Base-by-base conservation (phyloP, 2,888 invertebrate species). In the Yponomeuta malinellus region DNA sequence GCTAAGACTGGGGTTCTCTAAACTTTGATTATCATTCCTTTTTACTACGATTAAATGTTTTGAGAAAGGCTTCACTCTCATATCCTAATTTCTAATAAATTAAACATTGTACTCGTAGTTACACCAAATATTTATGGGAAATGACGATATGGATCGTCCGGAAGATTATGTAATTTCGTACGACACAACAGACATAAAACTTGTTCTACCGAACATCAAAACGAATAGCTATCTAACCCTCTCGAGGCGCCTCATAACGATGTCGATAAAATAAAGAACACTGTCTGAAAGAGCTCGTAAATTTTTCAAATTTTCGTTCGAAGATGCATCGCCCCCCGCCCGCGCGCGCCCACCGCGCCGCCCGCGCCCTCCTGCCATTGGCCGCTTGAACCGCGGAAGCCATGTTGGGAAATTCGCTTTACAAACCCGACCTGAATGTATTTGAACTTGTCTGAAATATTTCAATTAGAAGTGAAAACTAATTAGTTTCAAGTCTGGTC, bases 381-480 rank as follows among this genome's bases (percentile, higher is more conserved):
- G 81, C 81, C 80, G 77, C 78, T 66, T 12, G 63, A 29, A 78
- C 78, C 82, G 81, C 79, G 87, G 88, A 84, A 86, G 89, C 89
- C 88, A 88, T 89, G 85, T 88, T 89, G 87, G 88, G 83, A 87
- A 89, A 88, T 84, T 86, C 84, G 82, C 84, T 84, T 83, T 84
- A 86, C 52, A 59, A 59, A 59, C 3, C 52, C 52, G 15, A 59
- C 52, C 52, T 59, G 52, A 59, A 59, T 59, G 15, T 15, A 15
- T 59, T 59, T 59, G 52, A 59, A 59, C 52, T 59, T 59, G 52
- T 59, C 15, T 59, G 15, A 59, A 59, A 59, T 12, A 12, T 59
- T 43, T 43, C 43, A 33, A 33, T 33, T 33, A 33, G 33, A 5
- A 33, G 33, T 1, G 6, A 43, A 43, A 43, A 43, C 43, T 5